Conservation (phyloP, 2,888 invertebrate species). For the Brachynemurus nebulosus region DNA sequence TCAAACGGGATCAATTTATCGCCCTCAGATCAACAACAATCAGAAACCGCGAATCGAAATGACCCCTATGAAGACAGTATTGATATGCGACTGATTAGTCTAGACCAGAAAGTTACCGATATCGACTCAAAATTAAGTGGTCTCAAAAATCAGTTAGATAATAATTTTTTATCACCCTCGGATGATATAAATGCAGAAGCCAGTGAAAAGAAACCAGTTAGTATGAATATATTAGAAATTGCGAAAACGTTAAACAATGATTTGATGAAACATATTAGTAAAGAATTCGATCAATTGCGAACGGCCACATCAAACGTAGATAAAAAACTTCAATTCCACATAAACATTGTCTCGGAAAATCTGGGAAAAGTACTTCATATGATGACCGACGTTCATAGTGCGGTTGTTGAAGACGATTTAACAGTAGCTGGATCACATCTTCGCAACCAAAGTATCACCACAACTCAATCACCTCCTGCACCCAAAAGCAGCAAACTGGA, state of each 20-base stretch:
- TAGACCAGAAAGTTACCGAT: constrained; percentile 72
- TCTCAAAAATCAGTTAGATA: constrained; percentile 70
- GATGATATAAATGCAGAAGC: constrained; percentile 80
- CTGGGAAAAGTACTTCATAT: constrained; percentile 63
- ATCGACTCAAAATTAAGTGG: constrained; percentile 67
- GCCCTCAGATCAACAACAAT: constrained; percentile 17
- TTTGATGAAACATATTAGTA: constrained; percentile 66
- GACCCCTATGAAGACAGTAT: too few species aligned
- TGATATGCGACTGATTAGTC: constrained; percentile 50
- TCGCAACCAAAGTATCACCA: constrained; percentile 40
- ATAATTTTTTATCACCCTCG: constrained; percentile 58
- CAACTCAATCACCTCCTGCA: constrained; percentile 43
- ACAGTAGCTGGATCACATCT: constrained; percentile 27
- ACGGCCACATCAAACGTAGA: constrained; percentile 66
- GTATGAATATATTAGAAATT: constrained; percentile 69
- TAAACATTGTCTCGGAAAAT: constrained; percentile 70
- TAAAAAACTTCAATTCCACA: constrained; percentile 71
- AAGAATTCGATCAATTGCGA: constrained; percentile 64
- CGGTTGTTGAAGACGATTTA: constrained; percentile 61
- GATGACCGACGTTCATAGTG: constrained; percentile 71
- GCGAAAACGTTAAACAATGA: constrained; percentile 72
- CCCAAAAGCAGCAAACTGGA: constrained; percentile 63
- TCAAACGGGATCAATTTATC: constrained; percentile 35
- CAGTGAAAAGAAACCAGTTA: constrained; percentile 74
- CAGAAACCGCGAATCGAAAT: constrained; percentile 24